Evolutionary conservation across 1,140 invertebrate species (phyloP), one percentile per base, ranked within the genome.

Genomic region (Aphelinus certus): DNA sequence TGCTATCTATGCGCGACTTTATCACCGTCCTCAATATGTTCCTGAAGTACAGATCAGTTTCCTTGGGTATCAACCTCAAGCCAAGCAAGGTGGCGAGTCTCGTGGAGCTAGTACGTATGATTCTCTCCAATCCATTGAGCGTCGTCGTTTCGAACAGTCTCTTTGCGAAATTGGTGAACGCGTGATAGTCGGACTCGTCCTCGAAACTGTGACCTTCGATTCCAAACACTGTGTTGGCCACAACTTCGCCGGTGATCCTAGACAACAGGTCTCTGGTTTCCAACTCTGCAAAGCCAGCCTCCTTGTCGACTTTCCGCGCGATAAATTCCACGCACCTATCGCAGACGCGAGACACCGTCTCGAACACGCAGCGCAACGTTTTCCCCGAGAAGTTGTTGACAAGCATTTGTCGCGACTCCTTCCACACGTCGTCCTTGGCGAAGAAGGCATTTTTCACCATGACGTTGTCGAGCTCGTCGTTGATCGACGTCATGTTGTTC

Each of bases 361-460:
- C 6, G 7, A 76, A 51, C 6, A 79, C 7, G 3, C 58, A 4
- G 10, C 81, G 82, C 7, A 85, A 42, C 61, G 79, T 81, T 42
- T 73, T 79, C 10, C 61, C 43, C 0, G 81, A 81, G 2, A 82
- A 78, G 6, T 75, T 69, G 26, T 64, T 47, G 0, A 75, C 78
- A 3, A 83, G 46, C 43, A 68, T 68, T 0, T 74, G 62, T 3
- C 80, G 63, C 0, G 70, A 47, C 5, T 67, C 65, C 68, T 79
- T 80, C 81, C 83, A 83, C 0, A 46, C 42, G 0, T 72, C 46
- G 4, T 79, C 82, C 9, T 78, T 75, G 0, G 69, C 71, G 43
- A 86, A 86, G 63, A 86, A 83, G 9, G 83, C 79, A 75, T 84
- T 82, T 7, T 75, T 75, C 0, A 73, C 26, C 0, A 83, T 7